These are phyloP conservation scores for Paramacrobiotus metropolitanus DNA, from an alignment of 1,140 invertebrate species.

Conservation along the genomic window DNA sequence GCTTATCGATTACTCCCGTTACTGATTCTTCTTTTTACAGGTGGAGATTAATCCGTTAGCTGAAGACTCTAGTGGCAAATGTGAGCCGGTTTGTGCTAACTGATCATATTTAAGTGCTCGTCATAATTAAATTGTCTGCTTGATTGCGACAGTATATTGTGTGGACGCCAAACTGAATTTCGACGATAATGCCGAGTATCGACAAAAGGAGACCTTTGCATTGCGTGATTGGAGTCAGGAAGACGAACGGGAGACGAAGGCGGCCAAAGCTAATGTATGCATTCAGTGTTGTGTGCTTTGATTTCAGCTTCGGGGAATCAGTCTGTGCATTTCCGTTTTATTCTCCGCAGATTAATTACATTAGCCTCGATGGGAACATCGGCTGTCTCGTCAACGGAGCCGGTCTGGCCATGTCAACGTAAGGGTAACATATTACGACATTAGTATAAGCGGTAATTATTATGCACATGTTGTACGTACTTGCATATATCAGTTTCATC, in stretches of 20 bases:
- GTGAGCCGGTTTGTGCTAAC: slow-evolving; percentile 38
- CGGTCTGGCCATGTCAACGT: slow-evolving; percentile 86
- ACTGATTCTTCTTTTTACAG: no score
- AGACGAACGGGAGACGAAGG: slow-evolving; percentile 76
- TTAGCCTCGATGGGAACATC: slow-evolving; percentile 61
- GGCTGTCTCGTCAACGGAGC: slow-evolving; percentile 65
- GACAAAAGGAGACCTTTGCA: slow-evolving; percentile 70
- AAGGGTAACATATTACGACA: slow-evolving; percentile 21
- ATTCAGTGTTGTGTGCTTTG: background rate
- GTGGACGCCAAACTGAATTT: slow-evolving; percentile 82
- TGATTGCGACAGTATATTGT: background rate
- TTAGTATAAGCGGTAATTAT: slow-evolving; percentile 16
- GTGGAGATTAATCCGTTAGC: slow-evolving; percentile 92
- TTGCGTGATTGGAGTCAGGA: slow-evolving; percentile 71
- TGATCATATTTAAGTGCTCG: slow-evolving; percentile 19
- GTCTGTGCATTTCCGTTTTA: no score
- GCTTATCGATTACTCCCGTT: no score
- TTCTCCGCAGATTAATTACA: slow-evolving; percentile 43
- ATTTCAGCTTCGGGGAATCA: background rate
- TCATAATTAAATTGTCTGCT: background rate
- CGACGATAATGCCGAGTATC: slow-evolving; percentile 82
- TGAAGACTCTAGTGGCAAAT: slow-evolving; percentile 53
- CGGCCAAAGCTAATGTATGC: slow-evolving; percentile 57
- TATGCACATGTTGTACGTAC: background rate
- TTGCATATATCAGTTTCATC: no score